Conservation (phyloP, 2,797 vertebrate species). For the Thripadectes ignobilis region DNA sequence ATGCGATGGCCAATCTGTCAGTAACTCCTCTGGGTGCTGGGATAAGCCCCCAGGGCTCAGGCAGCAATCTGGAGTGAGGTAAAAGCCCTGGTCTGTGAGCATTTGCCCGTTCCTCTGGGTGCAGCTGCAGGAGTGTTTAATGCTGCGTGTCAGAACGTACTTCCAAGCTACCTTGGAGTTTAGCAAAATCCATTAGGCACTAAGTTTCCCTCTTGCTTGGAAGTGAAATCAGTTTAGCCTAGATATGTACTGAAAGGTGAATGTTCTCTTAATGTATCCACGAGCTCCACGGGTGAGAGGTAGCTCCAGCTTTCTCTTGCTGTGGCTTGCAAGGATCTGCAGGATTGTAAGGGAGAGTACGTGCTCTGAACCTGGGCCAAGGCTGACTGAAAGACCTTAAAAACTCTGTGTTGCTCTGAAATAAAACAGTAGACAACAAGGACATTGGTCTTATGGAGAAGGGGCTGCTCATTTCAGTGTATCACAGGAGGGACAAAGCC, state of each 20-base stretch:
- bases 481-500: not conserved
- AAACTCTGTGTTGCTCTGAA: not conserved
- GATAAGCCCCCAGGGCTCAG: not conserved
- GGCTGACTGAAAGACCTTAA: not conserved
- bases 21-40: not conserved
- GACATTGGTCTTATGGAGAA: not conserved
- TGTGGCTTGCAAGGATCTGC: not conserved
- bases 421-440: not conserved
- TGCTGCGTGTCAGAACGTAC: conserved; percentile 27
- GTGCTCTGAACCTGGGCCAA: conserved; percentile 1
- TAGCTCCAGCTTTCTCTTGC: not conserved
- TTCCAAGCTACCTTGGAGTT: conserved; percentile 9
- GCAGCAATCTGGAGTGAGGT: not conserved
- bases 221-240: conserved; percentile 7
- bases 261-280: not conserved
- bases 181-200: conserved; percentile 27
- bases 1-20: not conserved
- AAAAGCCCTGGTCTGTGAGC: not conserved
- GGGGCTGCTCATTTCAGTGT: not conserved
- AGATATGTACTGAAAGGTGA: not conserved
- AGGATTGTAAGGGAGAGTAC: not conserved
- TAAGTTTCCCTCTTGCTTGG: not conserved
- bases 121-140: conserved; percentile 1
- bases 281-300: not conserved
- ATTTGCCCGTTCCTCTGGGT: not conserved